Conservation (phyloP, 2,113 vertebrate genomes). For the Apodemus speciosus region DNA sequence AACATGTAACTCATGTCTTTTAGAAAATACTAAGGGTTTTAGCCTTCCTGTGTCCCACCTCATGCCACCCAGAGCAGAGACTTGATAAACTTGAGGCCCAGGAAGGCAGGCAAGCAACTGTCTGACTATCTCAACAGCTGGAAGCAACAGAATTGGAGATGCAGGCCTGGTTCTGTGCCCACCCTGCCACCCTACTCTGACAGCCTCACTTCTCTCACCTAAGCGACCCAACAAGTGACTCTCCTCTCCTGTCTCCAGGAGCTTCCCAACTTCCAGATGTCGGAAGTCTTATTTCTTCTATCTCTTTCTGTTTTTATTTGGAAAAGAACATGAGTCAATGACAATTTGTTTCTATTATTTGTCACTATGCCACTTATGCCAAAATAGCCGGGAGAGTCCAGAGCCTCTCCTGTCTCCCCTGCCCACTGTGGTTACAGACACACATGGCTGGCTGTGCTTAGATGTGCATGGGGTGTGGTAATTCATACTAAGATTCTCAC, state of each 20-base stretch:
- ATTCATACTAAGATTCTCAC: neutral
- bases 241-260: neutral
- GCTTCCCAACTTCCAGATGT: neutral
- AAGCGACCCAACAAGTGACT: neutral
- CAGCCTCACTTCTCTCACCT: neutral
- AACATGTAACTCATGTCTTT: neutral
- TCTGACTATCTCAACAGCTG: neutral
- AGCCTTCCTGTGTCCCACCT: neutral
- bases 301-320: neutral
- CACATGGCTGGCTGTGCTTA: no score
- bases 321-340: neutral
- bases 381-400: neutral
- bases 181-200: fast-evolving
- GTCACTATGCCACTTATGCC: neutral
- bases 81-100: neutral
- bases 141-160: neutral
- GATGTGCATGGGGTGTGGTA: neutral
- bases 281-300: neutral
- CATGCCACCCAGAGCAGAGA: neutral
- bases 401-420: neutral
- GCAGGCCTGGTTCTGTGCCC: fast-evolving
- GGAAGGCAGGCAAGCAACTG: neutral
- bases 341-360: neutral
- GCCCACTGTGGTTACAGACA: neutral
- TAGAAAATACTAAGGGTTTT: neutral